phyloP scores from a whole-genome alignment of 92 coral and sea anemone genomes.

The Epizoanthus stellaris region DNA sequence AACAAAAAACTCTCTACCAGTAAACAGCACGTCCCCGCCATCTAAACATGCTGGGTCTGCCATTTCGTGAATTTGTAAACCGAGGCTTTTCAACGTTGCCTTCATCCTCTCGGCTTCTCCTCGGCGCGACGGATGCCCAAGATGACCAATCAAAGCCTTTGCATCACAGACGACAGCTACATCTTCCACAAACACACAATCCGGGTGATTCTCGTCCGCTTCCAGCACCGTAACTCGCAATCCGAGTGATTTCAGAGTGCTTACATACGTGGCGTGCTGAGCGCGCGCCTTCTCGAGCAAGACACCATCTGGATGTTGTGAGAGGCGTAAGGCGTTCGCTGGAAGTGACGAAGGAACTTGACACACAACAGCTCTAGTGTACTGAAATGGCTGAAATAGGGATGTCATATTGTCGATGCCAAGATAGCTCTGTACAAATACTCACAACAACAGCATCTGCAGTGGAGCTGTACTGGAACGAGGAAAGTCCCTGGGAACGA shows the following conservation, averaged over 20 bases:
- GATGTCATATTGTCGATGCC: background rate
- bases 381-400: constrained; percentile 59
- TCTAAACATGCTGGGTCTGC: constrained; percentile 81
- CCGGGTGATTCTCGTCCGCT: constrained; percentile 82
- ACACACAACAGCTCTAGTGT: constrained; percentile 85
- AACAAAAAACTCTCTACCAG: constrained; percentile 92
- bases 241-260: constrained; percentile 76
- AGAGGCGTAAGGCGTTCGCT: constrained; percentile 72
- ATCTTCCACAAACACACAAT: constrained; percentile 97
- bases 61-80: constrained; percentile 78
- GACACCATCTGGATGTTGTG: constrained; percentile 63
- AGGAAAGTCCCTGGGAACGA: no score
- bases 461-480: no score
- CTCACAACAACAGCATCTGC: no score
- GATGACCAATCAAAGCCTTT: constrained; percentile 67
- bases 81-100: constrained; percentile 59
- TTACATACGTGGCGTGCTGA: constrained; percentile 70
- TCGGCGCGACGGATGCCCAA: constrained; percentile 83
- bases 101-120: constrained; percentile 76
- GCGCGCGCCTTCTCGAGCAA: constrained; percentile 74
- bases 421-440: no score
- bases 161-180: constrained; percentile 83
- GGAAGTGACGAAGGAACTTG: constrained; percentile 83
- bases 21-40: constrained; percentile 97
- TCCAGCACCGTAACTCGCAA: constrained; percentile 71